A percentile compares a stretch with the other conserved stretches of the same genome.
phyloP scores from a whole-genome alignment of 2,797 vertebrate genomes.

The Phrynocephalus forsythii region DNA sequence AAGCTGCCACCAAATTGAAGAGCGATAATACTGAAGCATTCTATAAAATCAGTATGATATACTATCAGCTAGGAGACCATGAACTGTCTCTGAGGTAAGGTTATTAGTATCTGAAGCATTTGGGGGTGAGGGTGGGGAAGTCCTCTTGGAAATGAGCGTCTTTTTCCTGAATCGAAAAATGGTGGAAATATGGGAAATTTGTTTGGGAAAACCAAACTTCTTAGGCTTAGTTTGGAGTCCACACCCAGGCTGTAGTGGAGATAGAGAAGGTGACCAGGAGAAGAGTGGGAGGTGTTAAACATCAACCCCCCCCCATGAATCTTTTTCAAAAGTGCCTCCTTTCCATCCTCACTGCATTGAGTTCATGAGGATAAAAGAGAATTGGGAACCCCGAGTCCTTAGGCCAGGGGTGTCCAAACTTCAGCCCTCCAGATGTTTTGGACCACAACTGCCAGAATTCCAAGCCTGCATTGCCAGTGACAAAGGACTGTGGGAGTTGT shows the following conservation, averaged over 20 bases:
- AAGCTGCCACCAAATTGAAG: slow-evolving; percentile 92
- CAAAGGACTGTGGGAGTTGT: no score
- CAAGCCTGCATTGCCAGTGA: no score
- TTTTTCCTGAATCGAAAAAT: background rate
- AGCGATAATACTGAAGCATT: slow-evolving; percentile 95
- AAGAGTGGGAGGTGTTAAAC: background rate
- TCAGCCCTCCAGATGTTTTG: no score
- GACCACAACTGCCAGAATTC: no score
- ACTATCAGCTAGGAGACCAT: slow-evolving; percentile 95
- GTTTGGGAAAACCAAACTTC: background rate
- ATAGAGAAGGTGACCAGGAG: background rate
- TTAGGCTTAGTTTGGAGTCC: background rate
- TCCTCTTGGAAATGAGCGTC: background rate
- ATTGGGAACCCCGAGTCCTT: background rate
- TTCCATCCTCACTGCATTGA: background rate
- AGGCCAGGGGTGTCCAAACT: no score
- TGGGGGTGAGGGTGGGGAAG: slow-evolving; percentile 3
- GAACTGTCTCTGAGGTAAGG: slow-evolving; percentile 95
- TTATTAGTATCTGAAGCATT: slow-evolving; percentile 1
- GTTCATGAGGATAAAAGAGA: background rate
- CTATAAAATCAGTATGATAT: slow-evolving; percentile 95
- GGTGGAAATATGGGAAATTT: background rate
- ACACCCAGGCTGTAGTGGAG: no score
- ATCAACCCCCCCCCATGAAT: background rate
- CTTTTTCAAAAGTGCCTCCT: background rate